Evolutionary conservation across 1,140 invertebrate genomes (phyloP), one percentile per base, ranked within the genome.

Genomic region (Chrysopa pallens): DNA sequence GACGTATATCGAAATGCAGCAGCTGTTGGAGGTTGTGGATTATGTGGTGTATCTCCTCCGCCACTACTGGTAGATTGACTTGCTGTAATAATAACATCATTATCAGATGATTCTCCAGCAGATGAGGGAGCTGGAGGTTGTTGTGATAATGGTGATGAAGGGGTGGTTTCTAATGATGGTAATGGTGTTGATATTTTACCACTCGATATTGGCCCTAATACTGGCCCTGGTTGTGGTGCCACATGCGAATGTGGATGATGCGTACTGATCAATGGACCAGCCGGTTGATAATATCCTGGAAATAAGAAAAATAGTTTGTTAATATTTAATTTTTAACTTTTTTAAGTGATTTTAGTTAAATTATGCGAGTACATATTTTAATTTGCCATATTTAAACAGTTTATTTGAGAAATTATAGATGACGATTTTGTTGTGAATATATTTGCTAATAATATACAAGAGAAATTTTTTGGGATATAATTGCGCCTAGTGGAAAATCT

Each of bases 221-320:
- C 48, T 17, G 46, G 55, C 48, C 64, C 63, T 36, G 64, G 60
- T 49, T 67, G 63, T 47, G 58, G 55, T 36, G 61, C 62, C 50
- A 68, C 63, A 42, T 74, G 67, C 29, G 70, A 63, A 50, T 64
- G 48, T 27, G 61, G 64, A 17, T 66, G 59, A 38, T 66, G 65
- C 53, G 77, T 72, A 48, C 74, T 76, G 62, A 87, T 86, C 62
- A 85, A 69, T 52, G 84, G 84, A 49, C 83, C 84, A 54, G 84
- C 84, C 54, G 84, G 83, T 66, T 87, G 84, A 71, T 85, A 86
- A 61, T 85, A 86, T 56, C 82, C 83, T 85, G 70, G 23, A 68
- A 73, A 57, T 43, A 56, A 49, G 53, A 51, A 23, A 23, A 23
- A 23, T n/a, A n/a, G n/a, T n/a, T n/a, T n/a, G n/a, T n/a, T n/a